Evolutionary conservation across 2,113 vertebrate genomes (phyloP), one percentile per base, ranked within the genome.

Genomic region (Andinoacara biseriatus): DNA sequence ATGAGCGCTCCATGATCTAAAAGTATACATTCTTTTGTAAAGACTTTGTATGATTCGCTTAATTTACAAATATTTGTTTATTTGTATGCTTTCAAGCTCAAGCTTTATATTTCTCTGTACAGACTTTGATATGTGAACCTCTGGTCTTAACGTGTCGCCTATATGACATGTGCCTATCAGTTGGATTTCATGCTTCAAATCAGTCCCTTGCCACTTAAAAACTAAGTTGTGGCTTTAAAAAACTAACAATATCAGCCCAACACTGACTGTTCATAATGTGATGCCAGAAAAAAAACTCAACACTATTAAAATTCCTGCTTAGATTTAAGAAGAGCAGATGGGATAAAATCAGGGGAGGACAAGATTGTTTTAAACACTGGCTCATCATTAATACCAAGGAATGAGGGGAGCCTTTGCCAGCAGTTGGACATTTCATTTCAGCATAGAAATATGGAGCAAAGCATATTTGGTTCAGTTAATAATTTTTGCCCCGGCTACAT

Each of bases 141-240:
- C 62, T 61, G 24, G 74, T 80, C 84, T 89, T 76, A 11, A 15
- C 65, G 60, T 76, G 74, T 63, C 83, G 43, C 24, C 62, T 72
- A 78, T 86, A 40, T 43, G 87, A 91, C 92, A 94, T 91, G 74
- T 88, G 89, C 65, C 75, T 78, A 65, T 92, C 87, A 93, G 85
- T 85, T 92, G 86, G 83, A 75, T 62, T 52, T 65, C 54, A 49
- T 40, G 62, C 54, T 84, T 72, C 49, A 84, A 74, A 63, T 29
- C 61, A 85, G 35, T 0, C 3, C 67, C 43, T 54, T 74, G 59
- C 67, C 57, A 46, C 74, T 83, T 82, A 86, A 87, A 87, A 67
- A 22, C 40, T 26, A 74, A 77, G n/a, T 78, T 75, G 80, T 75
- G 69, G 84, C 80, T 90, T 89, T 90, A 86, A 86, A 89, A 90